Conservation (phyloP, 2,888 invertebrate genomes). For the Mycogona germanica region DNA sequence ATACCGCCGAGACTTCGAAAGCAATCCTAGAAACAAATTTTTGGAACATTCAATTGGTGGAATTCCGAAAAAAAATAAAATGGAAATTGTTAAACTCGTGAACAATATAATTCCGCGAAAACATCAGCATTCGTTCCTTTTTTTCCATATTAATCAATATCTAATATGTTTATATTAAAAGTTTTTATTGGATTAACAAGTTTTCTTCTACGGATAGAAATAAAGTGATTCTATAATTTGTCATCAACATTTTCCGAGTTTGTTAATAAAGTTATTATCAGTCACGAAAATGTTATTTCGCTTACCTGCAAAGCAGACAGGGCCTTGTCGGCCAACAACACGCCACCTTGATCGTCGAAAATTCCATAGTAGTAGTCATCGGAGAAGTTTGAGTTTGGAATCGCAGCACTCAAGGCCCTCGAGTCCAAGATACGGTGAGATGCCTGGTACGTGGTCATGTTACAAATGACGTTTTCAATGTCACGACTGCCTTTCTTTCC, state of each 20-base stretch:
- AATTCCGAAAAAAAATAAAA: not conserved
- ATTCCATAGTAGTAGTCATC: not conserved
- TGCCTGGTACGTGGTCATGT: not conserved
- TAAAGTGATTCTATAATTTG: no score
- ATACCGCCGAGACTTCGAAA: not conserved
- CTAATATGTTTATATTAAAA: no score
- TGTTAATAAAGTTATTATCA: no score
- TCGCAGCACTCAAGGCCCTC: not conserved
- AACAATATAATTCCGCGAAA: no score
- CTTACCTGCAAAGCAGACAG: constrained; percentile 4
- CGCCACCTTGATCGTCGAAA: constrained; percentile 6
- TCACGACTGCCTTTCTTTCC: not conserved
- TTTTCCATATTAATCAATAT: no score
- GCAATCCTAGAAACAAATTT: constrained; percentile 6
- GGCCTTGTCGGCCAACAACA: not conserved
- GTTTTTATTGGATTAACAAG: no score
- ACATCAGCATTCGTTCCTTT: no score
- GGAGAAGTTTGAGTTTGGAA: not conserved
- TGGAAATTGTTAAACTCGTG: not conserved
- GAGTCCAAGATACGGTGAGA: not conserved
- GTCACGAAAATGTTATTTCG: not conserved
- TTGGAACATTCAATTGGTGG: not conserved
- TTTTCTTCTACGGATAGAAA: no score
- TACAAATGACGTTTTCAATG: not conserved
- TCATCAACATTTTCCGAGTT: no score